Evolutionary conservation across 2,888 invertebrate genomes (phyloP), one percentile per base, ranked within the genome.

Genomic region (Sphaerophoria taeniata): DNA sequence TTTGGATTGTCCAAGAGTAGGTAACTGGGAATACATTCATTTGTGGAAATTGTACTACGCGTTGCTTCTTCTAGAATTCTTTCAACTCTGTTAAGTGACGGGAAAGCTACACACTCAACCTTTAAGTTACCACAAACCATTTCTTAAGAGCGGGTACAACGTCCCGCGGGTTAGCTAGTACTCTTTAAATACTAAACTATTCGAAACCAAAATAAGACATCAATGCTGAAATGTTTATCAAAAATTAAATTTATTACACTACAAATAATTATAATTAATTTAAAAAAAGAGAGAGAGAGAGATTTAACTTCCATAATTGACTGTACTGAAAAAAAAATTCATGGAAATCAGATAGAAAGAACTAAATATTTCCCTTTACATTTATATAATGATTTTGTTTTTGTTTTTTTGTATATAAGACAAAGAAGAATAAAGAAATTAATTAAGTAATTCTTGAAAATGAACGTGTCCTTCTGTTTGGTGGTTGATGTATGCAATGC

Each of bases 171-270:
- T 47, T 47, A 0, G 14, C 12, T 14, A 12, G 11, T 16, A 16
- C 16, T 49, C 9, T 49, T n/a, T 6, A 16, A 6, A 3, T n/a
- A 31, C n/a, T 33, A 49, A 11, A n/a, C 34, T 36, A 12, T 36
- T 33, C 4, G 24, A 69, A 69, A 67, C 61, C 65, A n/a, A 71
- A 69, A 33, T 39, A 70, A 70, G 56, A 70, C 56, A 11, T n/a
- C 76, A 73, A 65, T 73, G 49, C 73, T 81, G 80, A 85, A 85
- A 77, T 85, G 73, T 81, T 85, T 85, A 85, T 85, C 85, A 85
- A 85, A 80, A 85, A 85, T 85, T 85, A 85, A 72, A 85, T 85
- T 85, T 85, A 85, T 85, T 85, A 85, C 81, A 77, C 85, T 85
- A 85, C 81, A 85, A 85, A 85, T 81, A 85, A 81, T 81, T 85